Evolutionary conservation across 2,888 invertebrate genomes (phyloP).

Genomic region (Polydrusus pterygomalis): DNA sequence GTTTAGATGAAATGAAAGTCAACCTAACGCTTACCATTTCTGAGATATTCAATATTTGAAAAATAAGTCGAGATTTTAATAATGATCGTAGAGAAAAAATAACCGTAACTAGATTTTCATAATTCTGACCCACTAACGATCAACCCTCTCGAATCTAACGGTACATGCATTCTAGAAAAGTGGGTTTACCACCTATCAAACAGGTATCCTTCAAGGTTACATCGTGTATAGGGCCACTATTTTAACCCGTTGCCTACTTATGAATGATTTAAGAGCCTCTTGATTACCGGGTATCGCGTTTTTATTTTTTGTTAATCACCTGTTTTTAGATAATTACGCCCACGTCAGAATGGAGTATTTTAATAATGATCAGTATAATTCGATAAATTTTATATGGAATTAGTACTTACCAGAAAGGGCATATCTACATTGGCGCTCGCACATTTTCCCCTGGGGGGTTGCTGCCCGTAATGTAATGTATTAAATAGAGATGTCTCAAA

Average conservation of each 20-base stretch:
- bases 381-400: no score
- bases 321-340: background rate
- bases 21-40: no score
- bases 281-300: slow-evolving; percentile 10
- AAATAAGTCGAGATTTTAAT: no score
- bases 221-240: slow-evolving; percentile 1
- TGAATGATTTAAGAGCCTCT: slow-evolving; percentile 16
- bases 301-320: background rate
- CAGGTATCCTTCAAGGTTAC: slow-evolving; percentile 14
- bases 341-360: background rate
- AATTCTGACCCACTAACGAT: slow-evolving; percentile 9
- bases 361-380: no score
- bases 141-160: slow-evolving; percentile 14
- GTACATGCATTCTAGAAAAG: slow-evolving; percentile 18
- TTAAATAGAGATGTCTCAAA: no score
- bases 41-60: no score
- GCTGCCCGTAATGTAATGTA: no score
- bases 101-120: background rate
- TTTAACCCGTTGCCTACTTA: slow-evolving; percentile 2
- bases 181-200: slow-evolving; percentile 10
- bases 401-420: no score
- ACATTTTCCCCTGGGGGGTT: no score
- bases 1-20: no score
- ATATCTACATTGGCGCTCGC: no score
- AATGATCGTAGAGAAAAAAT: background rate